Base-by-base conservation (phyloP, 2,888 invertebrate species). In the Clostera curtula region DNA sequence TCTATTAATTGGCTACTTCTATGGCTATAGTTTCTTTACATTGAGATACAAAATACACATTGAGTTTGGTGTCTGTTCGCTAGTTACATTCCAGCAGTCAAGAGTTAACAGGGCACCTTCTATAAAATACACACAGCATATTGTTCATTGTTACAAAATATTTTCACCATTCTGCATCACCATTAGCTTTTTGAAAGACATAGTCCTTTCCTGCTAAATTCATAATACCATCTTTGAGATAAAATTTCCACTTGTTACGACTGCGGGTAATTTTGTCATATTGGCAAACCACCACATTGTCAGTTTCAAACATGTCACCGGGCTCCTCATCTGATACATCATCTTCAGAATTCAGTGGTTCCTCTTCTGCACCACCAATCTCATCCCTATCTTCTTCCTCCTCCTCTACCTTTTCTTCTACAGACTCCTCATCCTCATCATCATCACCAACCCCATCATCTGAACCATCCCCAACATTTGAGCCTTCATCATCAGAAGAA, bases 241-340 rank as follows among this genome's bases (percentile, higher is more conserved):
- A 95, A 75, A 99, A 98, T 86, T 98, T 99, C 99, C 99, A 99
- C 77, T 97, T 97, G 77, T 97, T 98, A 59, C 98, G 91, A 71
- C 95, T 97, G 70, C 99, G 90, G 42, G 97, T 97, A 36, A 99
- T 97, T 94, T 99, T 99, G 83, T 99, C 99, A 83, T 98, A 99
- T 77, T 99, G 99, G 74, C 99, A 99, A 34, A 99, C 98, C 37
- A 99, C 96, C 31, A 99, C 98, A 86, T 99, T 98, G 53, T 99
- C 98, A 19, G 98, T 97, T 57, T 99, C 98, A 84, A 98, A 99
- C 67, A 98, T 88, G 71, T 98, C 97, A 38, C 91, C 87, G 0
- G 95, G 92, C 63, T 97, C 95, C 58, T 97, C 98, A 67, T 98
- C 98, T 24, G 97, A 97, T 4, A 98, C 97, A 82, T 98, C 98